These are phyloP conservation scores for Sisor rabdophorus DNA, from an alignment of 2,113 vertebrate genomes.

Conservation along the genomic window DNA sequence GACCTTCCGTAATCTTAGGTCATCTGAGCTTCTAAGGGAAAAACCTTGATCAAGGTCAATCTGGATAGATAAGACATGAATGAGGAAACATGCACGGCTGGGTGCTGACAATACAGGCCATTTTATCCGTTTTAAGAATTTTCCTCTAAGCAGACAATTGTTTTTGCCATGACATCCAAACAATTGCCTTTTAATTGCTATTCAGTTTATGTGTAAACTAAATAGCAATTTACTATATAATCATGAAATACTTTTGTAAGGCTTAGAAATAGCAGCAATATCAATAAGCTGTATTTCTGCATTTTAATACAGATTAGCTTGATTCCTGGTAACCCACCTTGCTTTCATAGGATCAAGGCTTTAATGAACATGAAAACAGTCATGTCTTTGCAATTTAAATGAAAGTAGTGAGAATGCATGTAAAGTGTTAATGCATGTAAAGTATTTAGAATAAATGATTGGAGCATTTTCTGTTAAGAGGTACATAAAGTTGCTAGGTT, in stretches of 20 bases:
- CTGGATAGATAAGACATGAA: constrained; percentile 54
- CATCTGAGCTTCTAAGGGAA: constrained; percentile 56
- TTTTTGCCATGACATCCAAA: constrained; percentile 47
- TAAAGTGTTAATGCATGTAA: not conserved
- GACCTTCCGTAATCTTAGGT: constrained; percentile 65
- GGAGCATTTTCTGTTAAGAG: not conserved
- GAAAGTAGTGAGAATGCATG: not conserved
- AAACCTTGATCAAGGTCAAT: constrained; percentile 61
- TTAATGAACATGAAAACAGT: not conserved
- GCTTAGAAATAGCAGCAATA: constrained; percentile 18
- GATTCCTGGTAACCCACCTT: not conserved
- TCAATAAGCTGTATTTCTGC: constrained; percentile 1
- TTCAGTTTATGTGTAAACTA: not conserved
- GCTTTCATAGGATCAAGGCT: constrained; percentile 24
- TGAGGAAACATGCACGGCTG: constrained; percentile 29
- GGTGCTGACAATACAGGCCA: constrained; percentile 44
- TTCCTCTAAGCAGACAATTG: constrained; percentile 40
- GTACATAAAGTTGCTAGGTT: not conserved
- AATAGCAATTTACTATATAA: constrained; percentile 15
- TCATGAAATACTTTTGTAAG: not conserved
- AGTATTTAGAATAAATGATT: not conserved
- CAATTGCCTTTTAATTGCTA: constrained; percentile 3
- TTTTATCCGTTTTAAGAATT: constrained; percentile 46
- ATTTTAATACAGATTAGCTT: constrained; percentile 21
- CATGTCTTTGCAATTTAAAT: not conserved